These are phyloP conservation scores for Stichopus horrens DNA, from an alignment of 53 echinoderm and acorn worm genomes.

Conservation along the genomic window DNA sequence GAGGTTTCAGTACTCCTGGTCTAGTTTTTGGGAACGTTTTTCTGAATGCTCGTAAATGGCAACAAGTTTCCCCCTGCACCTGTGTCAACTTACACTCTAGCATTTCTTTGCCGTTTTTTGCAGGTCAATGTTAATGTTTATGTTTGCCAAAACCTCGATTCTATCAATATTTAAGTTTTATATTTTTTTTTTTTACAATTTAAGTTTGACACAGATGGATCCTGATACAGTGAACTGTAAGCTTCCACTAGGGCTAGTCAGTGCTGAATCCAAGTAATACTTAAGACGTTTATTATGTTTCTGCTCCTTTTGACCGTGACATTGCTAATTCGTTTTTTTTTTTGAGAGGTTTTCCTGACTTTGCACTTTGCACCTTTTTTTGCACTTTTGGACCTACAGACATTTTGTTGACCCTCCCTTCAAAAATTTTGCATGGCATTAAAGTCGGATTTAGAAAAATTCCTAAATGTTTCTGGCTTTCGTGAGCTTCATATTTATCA, in stretches of 20 bases:
- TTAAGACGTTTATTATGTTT: neutral
- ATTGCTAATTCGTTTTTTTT: neutral
- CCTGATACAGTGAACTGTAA: too few species aligned
- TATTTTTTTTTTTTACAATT: too few species aligned
- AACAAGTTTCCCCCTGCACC: constrained; percentile 7
- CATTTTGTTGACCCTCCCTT: neutral
- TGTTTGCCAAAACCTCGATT: neutral
- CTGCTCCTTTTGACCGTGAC: neutral
- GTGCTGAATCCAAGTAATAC: neutral
- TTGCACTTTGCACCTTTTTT: neutral
- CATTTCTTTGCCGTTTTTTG: neutral
- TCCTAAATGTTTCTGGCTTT: too few species aligned
- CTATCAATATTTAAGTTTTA: neutral
- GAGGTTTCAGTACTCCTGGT: neutral
- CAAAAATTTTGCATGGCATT: constrained; percentile 2
- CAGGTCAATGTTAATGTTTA: neutral
- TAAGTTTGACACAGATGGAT: too few species aligned
- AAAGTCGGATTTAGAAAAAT: constrained; percentile 9
- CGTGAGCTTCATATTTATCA: constrained; percentile 52
- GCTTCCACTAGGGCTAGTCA: neutral
- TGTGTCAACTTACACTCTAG: constrained; percentile 31
- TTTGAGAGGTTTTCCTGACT: too few species aligned
- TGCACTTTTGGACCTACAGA: constrained; percentile 8
- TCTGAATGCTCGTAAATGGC: neutral
- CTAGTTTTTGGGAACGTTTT: constrained; percentile 9